A percentile compares a stretch with the other conserved stretches of the same genome.
Conservation (phyloP, 2,797 vertebrate species). For the Rachycentron canadum region DNA sequence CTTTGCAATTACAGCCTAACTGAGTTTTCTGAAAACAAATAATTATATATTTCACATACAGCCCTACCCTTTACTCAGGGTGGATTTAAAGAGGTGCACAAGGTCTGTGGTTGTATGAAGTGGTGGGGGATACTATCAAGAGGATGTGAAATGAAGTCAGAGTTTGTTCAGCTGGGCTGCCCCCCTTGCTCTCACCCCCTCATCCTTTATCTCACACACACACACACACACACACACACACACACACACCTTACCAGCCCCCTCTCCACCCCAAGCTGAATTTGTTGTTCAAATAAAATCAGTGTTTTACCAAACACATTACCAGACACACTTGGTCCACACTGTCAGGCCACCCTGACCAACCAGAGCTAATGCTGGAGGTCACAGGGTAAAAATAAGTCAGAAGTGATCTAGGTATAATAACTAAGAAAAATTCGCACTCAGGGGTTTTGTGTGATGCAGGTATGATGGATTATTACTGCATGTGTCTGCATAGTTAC, state of each 20-base stretch:
- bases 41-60: conserved; percentile 10
- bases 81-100: conserved; percentile 40
- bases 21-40: conserved; percentile 4
- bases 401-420: background rate
- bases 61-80: conserved; percentile 11
- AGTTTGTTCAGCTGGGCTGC: conserved; percentile 86
- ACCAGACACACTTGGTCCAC: conserved; percentile 49
- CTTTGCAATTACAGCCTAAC: background rate
- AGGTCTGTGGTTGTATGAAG: conserved; percentile 55
- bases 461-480: background rate
- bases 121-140: conserved; percentile 65
- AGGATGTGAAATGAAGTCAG: conserved; percentile 84
- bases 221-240: conserved; percentile 51
- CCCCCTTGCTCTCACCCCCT: conserved; percentile 29
- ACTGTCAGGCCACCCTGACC: conserved; percentile 56
- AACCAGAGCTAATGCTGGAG: conserved; percentile 45
- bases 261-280: conserved; percentile 57
- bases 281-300: conserved; percentile 80
- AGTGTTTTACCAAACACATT: conserved; percentile 74
- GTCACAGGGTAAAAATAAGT: conserved; percentile 28
- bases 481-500: background rate
- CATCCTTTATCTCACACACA: conserved; percentile 29
- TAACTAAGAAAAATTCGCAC: background rate
- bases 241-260: conserved; percentile 61
- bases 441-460: background rate